Evolutionary conservation across 2,113 vertebrate genomes (phyloP).

Genomic region (Pteronura brasiliensis): DNA sequence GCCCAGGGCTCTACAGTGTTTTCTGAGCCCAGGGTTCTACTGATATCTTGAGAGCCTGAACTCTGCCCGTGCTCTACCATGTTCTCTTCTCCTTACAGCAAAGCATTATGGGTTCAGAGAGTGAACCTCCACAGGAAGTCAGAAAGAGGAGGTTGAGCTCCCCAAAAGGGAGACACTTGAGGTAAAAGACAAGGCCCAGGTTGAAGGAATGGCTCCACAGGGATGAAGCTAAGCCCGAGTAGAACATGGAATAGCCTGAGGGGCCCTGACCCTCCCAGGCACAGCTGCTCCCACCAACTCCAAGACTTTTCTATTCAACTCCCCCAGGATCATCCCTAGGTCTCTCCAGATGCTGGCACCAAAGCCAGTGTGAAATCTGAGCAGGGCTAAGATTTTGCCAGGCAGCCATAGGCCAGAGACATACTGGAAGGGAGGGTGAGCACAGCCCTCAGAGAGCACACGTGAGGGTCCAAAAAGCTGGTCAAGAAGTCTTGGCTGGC

Average conservation of each 20-base stretch:
- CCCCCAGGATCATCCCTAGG: constrained; percentile 36
- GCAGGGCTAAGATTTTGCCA: constrained; percentile 56
- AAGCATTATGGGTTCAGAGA: constrained; percentile 23
- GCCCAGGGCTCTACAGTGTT: neutral
- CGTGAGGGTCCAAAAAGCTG: constrained; percentile 13
- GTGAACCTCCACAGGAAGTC: neutral
- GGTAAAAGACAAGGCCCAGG: neutral
- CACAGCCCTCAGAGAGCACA: neutral
- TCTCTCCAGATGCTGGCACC: constrained; percentile 44
- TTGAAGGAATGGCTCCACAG: neutral
- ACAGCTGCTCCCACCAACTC: constrained; percentile 48
- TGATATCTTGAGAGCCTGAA: constrained; percentile 2
- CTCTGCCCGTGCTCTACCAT: constrained; percentile 8
- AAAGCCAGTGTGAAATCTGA: constrained; percentile 59
- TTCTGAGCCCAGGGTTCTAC: neutral
- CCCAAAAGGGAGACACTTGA: neutral
- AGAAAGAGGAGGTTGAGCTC: neutral
- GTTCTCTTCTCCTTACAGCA: constrained; percentile 34
- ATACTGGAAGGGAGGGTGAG: neutral
- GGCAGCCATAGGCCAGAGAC: constrained; percentile 17
- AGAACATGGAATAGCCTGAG: neutral
- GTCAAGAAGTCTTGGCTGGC: constrained; percentile 17
- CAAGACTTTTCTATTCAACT: neutral
- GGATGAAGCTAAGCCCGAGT: constrained; percentile 24
- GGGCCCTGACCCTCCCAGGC: constrained; percentile 21